Base-by-base conservation (phyloP, 2,888 invertebrate genomes). In the Drosophila tanythrix region DNA sequence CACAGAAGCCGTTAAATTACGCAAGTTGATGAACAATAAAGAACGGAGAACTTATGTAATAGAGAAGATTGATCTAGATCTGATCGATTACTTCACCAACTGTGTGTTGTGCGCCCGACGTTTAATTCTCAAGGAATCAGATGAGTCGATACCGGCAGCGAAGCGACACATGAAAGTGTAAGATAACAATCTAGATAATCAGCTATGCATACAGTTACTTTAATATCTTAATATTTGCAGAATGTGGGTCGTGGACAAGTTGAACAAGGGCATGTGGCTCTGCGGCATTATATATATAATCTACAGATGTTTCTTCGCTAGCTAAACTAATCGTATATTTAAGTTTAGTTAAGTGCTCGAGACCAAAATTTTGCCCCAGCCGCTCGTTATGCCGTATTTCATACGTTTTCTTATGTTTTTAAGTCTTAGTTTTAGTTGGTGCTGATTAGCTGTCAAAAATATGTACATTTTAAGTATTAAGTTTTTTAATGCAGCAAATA, bases 211-310 rank as follows among this genome's bases (percentile, higher is more conserved):
- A 3, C 7, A 25, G 27, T 31, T 55, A 13, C 62, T 10, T 40
- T 36, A 13, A 40, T 55, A 40, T 55, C n/a, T n/a, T 46, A 8
- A 29, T 2, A 10, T 3, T 95, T 94, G 31, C 94, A 98, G 98
- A 62, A 98, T 98, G 97, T 98, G 96, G 94, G 96, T 95, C 93
- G 96, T 98, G 8, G 98, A 98, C 90, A 93, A 95, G 38, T 91
- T 97, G 5, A 95, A 95, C 52, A 96, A 96, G 87, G 94, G 95
- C 0, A 88, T 97, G 25, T 95, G 97, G 93, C 94, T 95, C 91
- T 94, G 94, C 3, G 93, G 95, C 6, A 83, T 97, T n/a, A 83
- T 95, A 13, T 96, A 93, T 64, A 74, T 91, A 60, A 55, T 92
- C 25, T 92, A 92, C 63, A 89, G 74, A 59, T 90, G 81, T 61